Evolutionary conservation across 2,797 vertebrate species (phyloP), one percentile per base, ranked within the genome.

Genomic region (Chaenodraco wilsoni): DNA sequence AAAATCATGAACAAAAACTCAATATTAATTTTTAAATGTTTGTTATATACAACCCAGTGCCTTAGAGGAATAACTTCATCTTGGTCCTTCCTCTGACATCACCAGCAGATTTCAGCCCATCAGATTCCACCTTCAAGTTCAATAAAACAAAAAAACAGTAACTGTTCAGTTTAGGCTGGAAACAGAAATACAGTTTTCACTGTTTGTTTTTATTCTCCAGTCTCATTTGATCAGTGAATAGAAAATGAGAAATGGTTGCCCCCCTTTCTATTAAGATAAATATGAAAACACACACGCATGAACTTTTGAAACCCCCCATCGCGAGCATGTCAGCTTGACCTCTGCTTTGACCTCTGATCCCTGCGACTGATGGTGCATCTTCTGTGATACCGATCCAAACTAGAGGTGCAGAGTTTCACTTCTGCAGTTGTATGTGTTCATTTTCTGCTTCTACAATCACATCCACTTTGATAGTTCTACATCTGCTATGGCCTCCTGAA

Each of bases 1-100:
- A 93, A 96, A 93, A 91, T 79, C 85, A 90, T 93, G 81, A 96
- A 95, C 91, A 90, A 89, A 90, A 88, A 84, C 65, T 85, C 79
- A 88, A 92, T 77, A 84, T 76, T 85, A 21, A 67, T 73, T 70
- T 75, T 89, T 81, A 17, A 52, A 74, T 85, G 92, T 84, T 94
- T 92, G 93, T 94, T 97, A 97, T 97, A 83, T 96, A 98, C 96
- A 98, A 95, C 93, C 94, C 96, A 96, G 95, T 96, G 96, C 95
- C 93, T 95, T 85, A 78, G 90, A 91, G 89, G 90, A 87, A 62
- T 79, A 33, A 65, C 86, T 78, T 91, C 89, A 87, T 90, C 82
- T 88, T 84, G 89, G 74, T 92, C 80, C 72, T 84, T 79, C 79
- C 64, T 84, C 82, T 88, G 88, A 94, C 92, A 87, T 88, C 54